A percentile compares a stretch with the other conserved stretches of the same genome.
These are phyloP conservation scores for Magallana nippona DNA, from an alignment of 2,888 invertebrate species.

Conservation along the genomic window DNA sequence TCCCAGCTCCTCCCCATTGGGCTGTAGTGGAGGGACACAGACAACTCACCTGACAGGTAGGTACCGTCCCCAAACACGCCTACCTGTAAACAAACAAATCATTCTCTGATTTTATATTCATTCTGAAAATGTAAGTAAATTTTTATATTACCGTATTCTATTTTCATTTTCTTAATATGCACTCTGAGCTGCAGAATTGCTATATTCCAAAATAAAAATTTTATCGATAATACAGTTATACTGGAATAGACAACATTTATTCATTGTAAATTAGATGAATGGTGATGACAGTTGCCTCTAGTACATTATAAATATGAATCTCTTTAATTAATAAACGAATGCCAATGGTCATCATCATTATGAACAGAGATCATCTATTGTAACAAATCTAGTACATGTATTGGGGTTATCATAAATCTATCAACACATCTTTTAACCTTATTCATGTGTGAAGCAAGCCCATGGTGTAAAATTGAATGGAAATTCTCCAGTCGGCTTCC, in stretches of 20 bases:
- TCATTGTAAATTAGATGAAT: too few species aligned
- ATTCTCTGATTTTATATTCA: background rate
- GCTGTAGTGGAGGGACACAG: slow-evolving; percentile 87
- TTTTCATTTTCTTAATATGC: too few species aligned
- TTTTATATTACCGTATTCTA: too few species aligned
- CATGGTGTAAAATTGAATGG: slow-evolving; percentile 89
- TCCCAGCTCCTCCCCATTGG: slow-evolving; percentile 88
- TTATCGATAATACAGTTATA: too few species aligned
- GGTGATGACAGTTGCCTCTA: too few species aligned
- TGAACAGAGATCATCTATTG: too few species aligned
- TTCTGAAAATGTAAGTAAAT: background rate
- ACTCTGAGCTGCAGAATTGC: too few species aligned
- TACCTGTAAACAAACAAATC: background rate
- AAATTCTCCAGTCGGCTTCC: slow-evolving; percentile 91
- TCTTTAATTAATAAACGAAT: too few species aligned
- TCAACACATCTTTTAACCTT: slow-evolving; percentile 82
- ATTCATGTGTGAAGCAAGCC: slow-evolving; percentile 87
- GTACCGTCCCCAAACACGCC: slow-evolving; percentile 86
- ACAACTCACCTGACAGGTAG: slow-evolving; percentile 88
- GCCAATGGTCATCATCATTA: too few species aligned
- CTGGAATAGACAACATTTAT: too few species aligned
- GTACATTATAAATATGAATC: too few species aligned
- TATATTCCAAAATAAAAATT: too few species aligned
- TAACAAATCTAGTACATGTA: background rate
- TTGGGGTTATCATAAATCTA: background rate